These are phyloP conservation scores for Pollenia amentaria DNA, from an alignment of 2,888 invertebrate genomes.

Conservation along the genomic window DNA sequence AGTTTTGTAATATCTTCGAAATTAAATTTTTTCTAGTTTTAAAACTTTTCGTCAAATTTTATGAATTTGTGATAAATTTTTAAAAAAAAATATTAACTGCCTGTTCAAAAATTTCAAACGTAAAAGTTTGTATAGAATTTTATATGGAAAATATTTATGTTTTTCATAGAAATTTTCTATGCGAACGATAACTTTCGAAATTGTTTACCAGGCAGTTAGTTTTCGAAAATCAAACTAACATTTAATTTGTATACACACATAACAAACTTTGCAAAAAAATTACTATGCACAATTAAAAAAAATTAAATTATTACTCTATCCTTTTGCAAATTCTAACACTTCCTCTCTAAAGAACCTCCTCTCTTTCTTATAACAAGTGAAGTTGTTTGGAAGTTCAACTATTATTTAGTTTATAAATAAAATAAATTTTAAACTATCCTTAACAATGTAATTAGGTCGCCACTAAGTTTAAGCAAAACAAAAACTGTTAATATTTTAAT, in stretches of 20 bases:
- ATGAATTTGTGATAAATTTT: no score
- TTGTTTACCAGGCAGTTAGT: no score
- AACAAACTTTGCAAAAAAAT: no score
- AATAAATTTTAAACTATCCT: neutral
- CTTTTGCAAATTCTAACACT: neutral
- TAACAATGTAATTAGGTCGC: constrained; percentile 49
- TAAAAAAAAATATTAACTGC: no score
- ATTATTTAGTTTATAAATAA: constrained; percentile 58
- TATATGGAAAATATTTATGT: no score
- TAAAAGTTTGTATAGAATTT: no score
- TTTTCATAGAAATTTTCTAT: no score
- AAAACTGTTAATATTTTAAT: constrained; percentile 58
- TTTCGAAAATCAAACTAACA: constrained; percentile 26
- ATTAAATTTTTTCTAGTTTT: no score
- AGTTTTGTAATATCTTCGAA: no score
- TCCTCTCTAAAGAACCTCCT: neutral
- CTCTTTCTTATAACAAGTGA: constrained; percentile 23
- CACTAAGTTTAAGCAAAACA: constrained; percentile 37
- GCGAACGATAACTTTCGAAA: no score
- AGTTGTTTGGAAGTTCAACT: constrained; percentile 8
- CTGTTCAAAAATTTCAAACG: no score
- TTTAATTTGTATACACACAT: neutral
- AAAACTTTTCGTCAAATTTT: no score
- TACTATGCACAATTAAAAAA: constrained; percentile 49
- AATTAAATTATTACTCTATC: neutral